phyloP scores from a whole-genome alignment of 2,797 vertebrate species.

The Neostethus bicornis region DNA sequence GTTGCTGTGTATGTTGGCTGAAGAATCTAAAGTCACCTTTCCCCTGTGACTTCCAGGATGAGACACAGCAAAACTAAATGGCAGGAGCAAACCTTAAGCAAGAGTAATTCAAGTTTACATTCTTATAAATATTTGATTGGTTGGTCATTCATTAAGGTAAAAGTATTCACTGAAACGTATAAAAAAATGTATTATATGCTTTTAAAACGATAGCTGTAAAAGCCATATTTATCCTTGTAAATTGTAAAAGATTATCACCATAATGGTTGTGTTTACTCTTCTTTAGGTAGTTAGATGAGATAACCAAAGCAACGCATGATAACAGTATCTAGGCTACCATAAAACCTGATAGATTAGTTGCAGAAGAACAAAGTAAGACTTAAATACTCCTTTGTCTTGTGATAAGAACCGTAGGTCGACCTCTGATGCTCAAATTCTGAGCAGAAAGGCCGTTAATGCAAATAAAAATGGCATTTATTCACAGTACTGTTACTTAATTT shows the following conservation, averaged over 20 bases:
- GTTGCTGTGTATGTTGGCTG: slow-evolving; percentile 71
- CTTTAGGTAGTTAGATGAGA: slow-evolving; percentile 47
- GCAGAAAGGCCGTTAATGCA: slow-evolving; percentile 67
- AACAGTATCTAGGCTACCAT: slow-evolving; percentile 69
- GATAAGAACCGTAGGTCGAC: slow-evolving; percentile 61
- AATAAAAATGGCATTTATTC: slow-evolving; percentile 46
- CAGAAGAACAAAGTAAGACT: slow-evolving; percentile 69
- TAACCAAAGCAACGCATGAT: slow-evolving; percentile 63
- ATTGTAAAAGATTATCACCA: not conserved
- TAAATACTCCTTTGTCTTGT: slow-evolving; percentile 49
- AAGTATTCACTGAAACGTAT: not conserved
- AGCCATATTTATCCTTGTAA: not conserved
- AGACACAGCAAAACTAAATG: slow-evolving; percentile 25
- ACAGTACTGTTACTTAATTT: slow-evolving; percentile 27
- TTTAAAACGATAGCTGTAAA: too few relatives aligned
- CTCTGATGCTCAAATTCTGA: slow-evolving; percentile 55
- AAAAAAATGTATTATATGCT: too few relatives aligned
- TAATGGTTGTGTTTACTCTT: slow-evolving; percentile 27
- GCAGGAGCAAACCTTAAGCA: slow-evolving; percentile 8
- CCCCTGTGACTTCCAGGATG: slow-evolving; percentile 25
- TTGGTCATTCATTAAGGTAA: not conserved
- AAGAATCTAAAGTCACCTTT: slow-evolving; percentile 65
- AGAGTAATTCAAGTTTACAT: not conserved
- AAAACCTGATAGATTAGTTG: slow-evolving; percentile 76
- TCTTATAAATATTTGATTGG: not conserved